phyloP scores from a whole-genome alignment of 2,113 vertebrate genomes.

The Syngnathoides biaculeatus region DNA sequence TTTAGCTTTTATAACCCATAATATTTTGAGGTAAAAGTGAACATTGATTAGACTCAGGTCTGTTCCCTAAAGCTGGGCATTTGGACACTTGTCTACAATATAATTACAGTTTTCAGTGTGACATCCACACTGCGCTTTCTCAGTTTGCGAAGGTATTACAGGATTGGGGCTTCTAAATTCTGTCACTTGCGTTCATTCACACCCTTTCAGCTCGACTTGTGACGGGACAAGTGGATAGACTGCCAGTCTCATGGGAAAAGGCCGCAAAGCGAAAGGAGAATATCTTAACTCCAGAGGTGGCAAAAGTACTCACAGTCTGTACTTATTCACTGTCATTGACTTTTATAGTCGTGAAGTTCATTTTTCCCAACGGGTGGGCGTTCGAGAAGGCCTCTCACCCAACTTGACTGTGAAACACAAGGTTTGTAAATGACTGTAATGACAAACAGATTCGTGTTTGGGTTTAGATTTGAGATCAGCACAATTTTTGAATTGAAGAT shows the following conservation, averaged over 20 bases:
- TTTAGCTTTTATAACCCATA: neutral
- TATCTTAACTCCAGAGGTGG: neutral
- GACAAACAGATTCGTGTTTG: no score
- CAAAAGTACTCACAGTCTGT: neutral
- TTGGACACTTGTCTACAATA: constrained; percentile 27
- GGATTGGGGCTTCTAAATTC: constrained; percentile 24
- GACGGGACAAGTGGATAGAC: constrained; percentile 9
- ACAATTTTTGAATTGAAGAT: no score
- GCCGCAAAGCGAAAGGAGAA: neutral
- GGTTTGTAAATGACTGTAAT: no score
- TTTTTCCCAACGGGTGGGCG: no score
- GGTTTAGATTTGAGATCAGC: no score
- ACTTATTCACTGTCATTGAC: no score
- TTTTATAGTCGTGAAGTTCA: no score
- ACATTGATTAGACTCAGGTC: constrained; percentile 5
- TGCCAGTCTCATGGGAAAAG: neutral
- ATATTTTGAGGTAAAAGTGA: constrained; percentile 18
- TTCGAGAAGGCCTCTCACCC: no score
- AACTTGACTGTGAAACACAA: no score
- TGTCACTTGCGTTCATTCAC: constrained; percentile 30
- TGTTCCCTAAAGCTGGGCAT: constrained; percentile 11
- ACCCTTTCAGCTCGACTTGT: constrained; percentile 4
- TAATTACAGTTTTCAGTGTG: constrained; percentile 30
- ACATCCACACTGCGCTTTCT: neutral
- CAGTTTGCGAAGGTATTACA: constrained; percentile 17